Base-by-base conservation (phyloP, 2,113 vertebrate genomes). In the Pseudolaguvia tuberculata region DNA sequence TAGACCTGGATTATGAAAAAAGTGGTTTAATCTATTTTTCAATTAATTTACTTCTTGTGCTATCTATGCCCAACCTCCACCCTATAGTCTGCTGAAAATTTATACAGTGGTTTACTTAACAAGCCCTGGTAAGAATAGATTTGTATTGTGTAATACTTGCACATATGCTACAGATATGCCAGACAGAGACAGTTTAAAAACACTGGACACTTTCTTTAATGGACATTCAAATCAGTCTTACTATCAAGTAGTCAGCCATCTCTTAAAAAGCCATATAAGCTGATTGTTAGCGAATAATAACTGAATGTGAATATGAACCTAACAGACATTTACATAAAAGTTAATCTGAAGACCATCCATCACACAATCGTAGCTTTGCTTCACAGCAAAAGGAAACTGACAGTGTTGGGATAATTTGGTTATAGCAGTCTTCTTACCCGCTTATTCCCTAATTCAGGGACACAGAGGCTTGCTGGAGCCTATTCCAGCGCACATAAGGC, bases 321-420 rank as follows among this genome's bases (percentile, higher is more conserved):
- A 5, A 18, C 3, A 18, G 63, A 27, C 42, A n/a, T n/a, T n/a
- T n/a, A n/a, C n/a, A n/a, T n/a, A n/a, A n/a, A n/a, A n/a, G n/a
- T n/a, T n/a, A n/a, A n/a, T n/a, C n/a, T n/a, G n/a, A n/a, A n/a
- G n/a, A n/a, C n/a, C n/a, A n/a, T n/a, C n/a, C n/a, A n/a, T n/a
- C n/a, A n/a, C n/a, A n/a, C n/a, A n/a, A n/a, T n/a, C n/a, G n/a
- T n/a, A 35, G 25, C 9, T 52, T 63, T 21, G 9, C 17, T 9
- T 56, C 42, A 31, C 31, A 50, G 56, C 50, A 15, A 21, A 52
- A 23, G 7, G 71, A 72, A 79, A 76, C 55, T 67, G 53, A 72
- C 65, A 21, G 53, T 61, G 61, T 76, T n/a, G n/a, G n/a, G n/a
- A n/a, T n/a, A n/a, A n/a, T n/a, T n/a, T n/a, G n/a, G n/a, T n/a